phyloP scores from a whole-genome alignment of 2,113 vertebrate species.

The Stercorarius parasiticus region DNA sequence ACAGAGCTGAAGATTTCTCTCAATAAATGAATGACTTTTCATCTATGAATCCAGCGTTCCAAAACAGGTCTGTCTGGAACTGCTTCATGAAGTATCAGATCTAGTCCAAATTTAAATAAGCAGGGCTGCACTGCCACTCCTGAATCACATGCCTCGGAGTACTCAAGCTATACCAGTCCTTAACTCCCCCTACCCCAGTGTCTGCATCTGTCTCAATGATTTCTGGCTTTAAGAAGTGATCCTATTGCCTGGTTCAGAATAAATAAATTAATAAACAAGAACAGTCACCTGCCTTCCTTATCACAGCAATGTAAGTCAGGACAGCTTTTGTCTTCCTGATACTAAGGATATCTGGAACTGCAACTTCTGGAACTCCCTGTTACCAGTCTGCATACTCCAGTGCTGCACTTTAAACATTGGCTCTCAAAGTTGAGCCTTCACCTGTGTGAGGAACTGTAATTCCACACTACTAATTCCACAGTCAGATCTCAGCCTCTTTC shows the following conservation, averaged over 20 bases:
- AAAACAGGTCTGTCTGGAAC: slow-evolving; percentile 52
- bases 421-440: background rate
- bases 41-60: background rate
- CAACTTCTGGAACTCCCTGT: background rate
- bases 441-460: background rate
- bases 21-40: background rate
- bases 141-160: background rate
- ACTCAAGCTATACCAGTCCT: background rate
- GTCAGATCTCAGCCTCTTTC: background rate
- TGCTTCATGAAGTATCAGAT: slow-evolving; percentile 4
- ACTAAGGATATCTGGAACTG: background rate
- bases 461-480: background rate
- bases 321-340: background rate
- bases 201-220: background rate
- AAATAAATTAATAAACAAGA: background rate
- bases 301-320: background rate
- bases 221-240: background rate
- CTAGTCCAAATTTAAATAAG: slow-evolving; percentile 22
- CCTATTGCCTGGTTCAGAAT: background rate
- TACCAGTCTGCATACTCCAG: background rate
- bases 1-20: background rate
- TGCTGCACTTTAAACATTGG: background rate
- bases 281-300: background rate
- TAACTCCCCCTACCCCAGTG: background rate
- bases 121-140: background rate